Evolutionary conservation across 2,888 invertebrate genomes (phyloP), one percentile per base, ranked within the genome.

Genomic region (Aphodius sticticus): DNA sequence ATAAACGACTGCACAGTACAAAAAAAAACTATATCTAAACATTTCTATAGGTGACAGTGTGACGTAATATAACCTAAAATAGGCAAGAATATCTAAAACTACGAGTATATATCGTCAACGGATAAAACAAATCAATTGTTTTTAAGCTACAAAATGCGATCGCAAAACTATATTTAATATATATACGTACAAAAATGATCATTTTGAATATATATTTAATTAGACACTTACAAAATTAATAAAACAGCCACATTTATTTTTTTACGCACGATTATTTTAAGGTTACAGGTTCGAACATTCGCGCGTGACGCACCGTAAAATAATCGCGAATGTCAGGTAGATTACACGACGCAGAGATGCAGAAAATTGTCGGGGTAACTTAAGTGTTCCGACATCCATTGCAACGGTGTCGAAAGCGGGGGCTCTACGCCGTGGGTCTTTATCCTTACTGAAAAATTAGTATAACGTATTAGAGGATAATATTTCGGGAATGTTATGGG

Each of bases 331-430:
- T 35, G 16, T n/a, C n/a, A 36, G n/a, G 12, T 74, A 36, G 35
- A 36, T 80, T 76, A 81, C 15, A 80, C 15, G 69, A 83, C 69
- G 87, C 94, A 94, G 84, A 99, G 92, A 91, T 99, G 99, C 82
- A 99, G 91, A 90, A 99, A 99, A 90, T 99, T 99, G 89, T 99
- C 99, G 0, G 99, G 98, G 90, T 99, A 98, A 88, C 98, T 97
- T 86, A 99, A 91, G 89, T 99, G 99, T 90, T 99, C 98, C 26
- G 98, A 97, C 90, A 99, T 93, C 99, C 99, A 99, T 86, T 98
- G 96, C 9, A 99, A 89, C 12, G 99, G 98, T 9, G 98, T 96
- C 82, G 98, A 96, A 82, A 93, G 86, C 2, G 98, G 96, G 78
- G 97, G 93, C 83, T 93, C 92, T 85, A 99, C 94, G 26, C 99